phyloP scores from a whole-genome alignment of 2,113 vertebrate genomes.

The Perccottus glenii region DNA sequence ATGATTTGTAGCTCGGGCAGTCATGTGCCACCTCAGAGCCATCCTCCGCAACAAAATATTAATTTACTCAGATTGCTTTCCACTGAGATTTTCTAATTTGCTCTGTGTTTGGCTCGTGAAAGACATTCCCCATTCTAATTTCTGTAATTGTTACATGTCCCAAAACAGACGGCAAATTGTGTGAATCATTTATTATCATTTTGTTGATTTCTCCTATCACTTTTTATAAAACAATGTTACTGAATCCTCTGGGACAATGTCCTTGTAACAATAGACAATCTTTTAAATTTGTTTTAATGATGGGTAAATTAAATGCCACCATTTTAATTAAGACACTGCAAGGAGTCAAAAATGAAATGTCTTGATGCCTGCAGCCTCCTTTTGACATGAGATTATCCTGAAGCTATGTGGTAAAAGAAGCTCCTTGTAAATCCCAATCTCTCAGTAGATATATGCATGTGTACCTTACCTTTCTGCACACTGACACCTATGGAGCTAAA shows the following conservation, averaged over 20 bases:
- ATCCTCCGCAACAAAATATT: slow-evolving; percentile 28
- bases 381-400: background rate
- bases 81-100: slow-evolving; percentile 39
- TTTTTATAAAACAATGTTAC: background rate
- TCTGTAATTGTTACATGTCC: slow-evolving; percentile 24
- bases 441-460: slow-evolving; percentile 7
- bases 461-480: slow-evolving; percentile 13
- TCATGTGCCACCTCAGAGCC: slow-evolving; percentile 21
- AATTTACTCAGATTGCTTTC: slow-evolving; percentile 24
- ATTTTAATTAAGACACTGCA: slow-evolving; percentile 40
- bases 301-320: slow-evolving; percentile 57
- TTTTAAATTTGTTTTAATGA: slow-evolving; percentile 5
- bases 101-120: slow-evolving; percentile 25
- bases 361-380: background rate
- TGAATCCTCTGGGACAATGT: slow-evolving; percentile 11
- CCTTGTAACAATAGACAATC: slow-evolving; percentile 5
- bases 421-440: slow-evolving; percentile 5
- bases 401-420: background rate
- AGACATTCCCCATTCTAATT: slow-evolving; percentile 13
- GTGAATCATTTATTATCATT: slow-evolving; percentile 17
- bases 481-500: slow-evolving; percentile 42
- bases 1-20: slow-evolving; percentile 48
- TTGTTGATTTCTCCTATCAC: background rate
- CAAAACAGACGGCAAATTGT: slow-evolving; percentile 16
- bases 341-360: background rate